Evolutionary conservation across 2,797 vertebrate genomes (phyloP), one percentile per base, ranked within the genome.

Genomic region (Cyclopterus lumpus): DNA sequence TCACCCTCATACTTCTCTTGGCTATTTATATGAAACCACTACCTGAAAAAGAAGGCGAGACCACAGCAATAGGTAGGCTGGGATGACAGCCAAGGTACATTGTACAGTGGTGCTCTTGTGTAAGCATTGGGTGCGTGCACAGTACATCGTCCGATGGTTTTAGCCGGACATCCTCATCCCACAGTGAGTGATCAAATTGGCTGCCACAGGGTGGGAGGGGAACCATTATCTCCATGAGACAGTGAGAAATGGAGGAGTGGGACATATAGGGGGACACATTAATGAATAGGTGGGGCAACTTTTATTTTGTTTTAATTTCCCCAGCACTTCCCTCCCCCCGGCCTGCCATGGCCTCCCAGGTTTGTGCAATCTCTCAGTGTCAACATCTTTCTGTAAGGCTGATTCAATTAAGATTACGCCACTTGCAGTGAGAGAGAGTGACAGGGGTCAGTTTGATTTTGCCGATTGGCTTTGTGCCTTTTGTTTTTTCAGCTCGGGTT

Each of bases 381-480:
- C 97, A 98, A 96, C 96, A 95, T 95, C 94, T 92, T 93, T 96
- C 93, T 94, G 93, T 79, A 93, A 97, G 95, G 97, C 97, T 97
- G 97, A 99, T 99, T 99, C 97, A 98, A 99, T 99, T 99, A 99
- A 99, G 97, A 99, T 99, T 99, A 99, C 97, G 91, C 76, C 94
- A 94, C 93, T 94, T 91, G 92, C 89, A 91, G 94, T 85, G 94
- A 94, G 58, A 89, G 90, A 93, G 95, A 96, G 94, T 95, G 96
- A 95, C 96, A 94, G 88, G 95, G 95, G 95, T 97, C 96, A 94
- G 92, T 96, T 95, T 95, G 95, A 95, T 95, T 94, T 90, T 85
- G 80, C 88, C 74, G 93, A 95, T 95, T 95, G 93, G 93, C 90
- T 94, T 92, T 92, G 91, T 91, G 86, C 80, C 92, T 94, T 93